Evolutionary conservation across 2,797 vertebrate species (phyloP).

Genomic region (Malacoraja senta): DNA sequence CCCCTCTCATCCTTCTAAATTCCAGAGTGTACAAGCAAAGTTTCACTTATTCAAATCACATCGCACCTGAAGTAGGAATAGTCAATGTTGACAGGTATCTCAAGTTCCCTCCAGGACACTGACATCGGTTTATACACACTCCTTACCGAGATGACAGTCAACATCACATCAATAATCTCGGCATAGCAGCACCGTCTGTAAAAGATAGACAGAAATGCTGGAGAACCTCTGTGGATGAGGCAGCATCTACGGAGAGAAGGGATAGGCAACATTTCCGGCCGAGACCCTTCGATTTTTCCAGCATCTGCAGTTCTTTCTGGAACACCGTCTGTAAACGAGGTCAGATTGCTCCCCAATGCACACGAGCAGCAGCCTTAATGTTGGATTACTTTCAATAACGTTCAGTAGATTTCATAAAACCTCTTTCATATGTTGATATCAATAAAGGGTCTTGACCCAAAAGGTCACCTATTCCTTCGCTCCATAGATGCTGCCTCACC

Average conservation of each 20-base stretch:
- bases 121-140: not conserved
- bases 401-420: not conserved
- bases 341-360: not conserved
- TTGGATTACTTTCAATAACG: constrained; percentile 1
- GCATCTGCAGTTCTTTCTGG: too few relatives aligned
- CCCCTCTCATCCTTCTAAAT: too few relatives aligned
- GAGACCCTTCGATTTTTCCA: too few relatives aligned
- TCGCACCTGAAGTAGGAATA: not conserved
- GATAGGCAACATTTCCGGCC: too few relatives aligned
- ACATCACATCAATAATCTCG: constrained; percentile 4
- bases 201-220: not conserved
- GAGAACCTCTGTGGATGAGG: too few relatives aligned
- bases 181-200: not conserved
- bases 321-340: not conserved
- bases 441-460: not conserved
- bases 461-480: too few relatives aligned
- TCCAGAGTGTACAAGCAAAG: not conserved
- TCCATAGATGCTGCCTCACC: too few relatives aligned
- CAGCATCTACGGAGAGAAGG: too few relatives aligned
- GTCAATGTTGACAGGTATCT: constrained; percentile 15
- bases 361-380: not conserved
- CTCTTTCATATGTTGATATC: not conserved
- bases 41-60: constrained; percentile 30
- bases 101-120: constrained; percentile 12
- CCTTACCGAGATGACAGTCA: constrained; percentile 25